Evolutionary conservation across 1,140 invertebrate genomes (phyloP).

Genomic region (Mercenaria mercenaria): DNA sequence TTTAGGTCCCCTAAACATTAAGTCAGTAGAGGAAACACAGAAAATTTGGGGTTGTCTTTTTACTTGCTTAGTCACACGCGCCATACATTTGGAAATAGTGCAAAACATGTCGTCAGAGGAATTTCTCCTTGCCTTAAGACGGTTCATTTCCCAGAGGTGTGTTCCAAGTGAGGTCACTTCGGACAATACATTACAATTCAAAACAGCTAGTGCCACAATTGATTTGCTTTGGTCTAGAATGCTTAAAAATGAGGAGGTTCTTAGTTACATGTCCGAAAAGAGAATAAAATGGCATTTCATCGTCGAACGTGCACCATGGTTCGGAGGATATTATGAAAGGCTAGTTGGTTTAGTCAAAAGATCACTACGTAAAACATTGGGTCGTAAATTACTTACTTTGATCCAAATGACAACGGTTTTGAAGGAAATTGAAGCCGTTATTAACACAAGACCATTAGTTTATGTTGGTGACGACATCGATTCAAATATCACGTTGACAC

Average conservation of each 20-base stretch:
- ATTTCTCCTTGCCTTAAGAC: neutral
- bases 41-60: slow-evolving; percentile 27
- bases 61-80: slow-evolving; percentile 30
- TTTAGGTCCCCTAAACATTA: slow-evolving; percentile 8
- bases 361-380: too few relatives aligned
- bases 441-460: neutral
- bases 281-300: slow-evolving; percentile 13
- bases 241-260: neutral
- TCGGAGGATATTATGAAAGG: too few relatives aligned
- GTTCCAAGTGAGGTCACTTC: neutral
- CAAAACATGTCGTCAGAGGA: neutral
- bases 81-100: slow-evolving; percentile 23
- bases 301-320: neutral
- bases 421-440: slow-evolving; percentile 4
- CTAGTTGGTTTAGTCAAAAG: neutral
- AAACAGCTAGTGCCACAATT: too few relatives aligned
- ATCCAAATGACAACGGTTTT: slow-evolving; percentile 20
- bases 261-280: neutral
- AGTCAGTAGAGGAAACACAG: neutral
- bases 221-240: neutral
- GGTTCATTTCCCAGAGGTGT: slow-evolving; percentile 13
- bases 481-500: too few relatives aligned
- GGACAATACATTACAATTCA: slow-evolving; percentile 7
- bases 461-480: too few relatives aligned
- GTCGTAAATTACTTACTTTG: slow-evolving; percentile 1